phyloP scores from a whole-genome alignment of 2,797 vertebrate genomes.

The Florisuga fusca region DNA sequence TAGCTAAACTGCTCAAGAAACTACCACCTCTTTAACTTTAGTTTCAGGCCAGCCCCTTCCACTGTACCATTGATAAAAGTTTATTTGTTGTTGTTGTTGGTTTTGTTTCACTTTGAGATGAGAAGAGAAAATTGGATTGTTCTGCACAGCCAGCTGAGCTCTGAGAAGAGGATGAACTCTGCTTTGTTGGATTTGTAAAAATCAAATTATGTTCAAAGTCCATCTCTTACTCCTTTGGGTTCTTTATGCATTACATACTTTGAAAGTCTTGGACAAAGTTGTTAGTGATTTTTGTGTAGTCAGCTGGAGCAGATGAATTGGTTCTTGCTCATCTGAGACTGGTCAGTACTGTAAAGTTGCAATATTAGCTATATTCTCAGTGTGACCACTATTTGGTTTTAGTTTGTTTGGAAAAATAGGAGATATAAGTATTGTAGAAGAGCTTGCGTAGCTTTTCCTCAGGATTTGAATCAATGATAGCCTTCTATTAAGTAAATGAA shows the following conservation, averaged over 20 bases:
- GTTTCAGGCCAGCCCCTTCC: neutral
- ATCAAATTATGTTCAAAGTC: neutral
- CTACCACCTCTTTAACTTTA: neutral
- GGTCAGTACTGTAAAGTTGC: neutral
- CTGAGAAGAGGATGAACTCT: neutral
- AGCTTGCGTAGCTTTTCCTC: neutral
- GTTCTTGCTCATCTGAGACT: neutral
- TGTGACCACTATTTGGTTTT: neutral
- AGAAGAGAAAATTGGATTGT: neutral
- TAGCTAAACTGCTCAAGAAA: neutral
- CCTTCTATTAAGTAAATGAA: neutral
- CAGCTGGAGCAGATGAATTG: neutral
- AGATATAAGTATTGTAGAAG: neutral
- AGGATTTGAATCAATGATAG: neutral
- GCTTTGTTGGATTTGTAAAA: neutral
- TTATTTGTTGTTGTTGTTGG: neutral
- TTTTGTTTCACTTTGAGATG: neutral
- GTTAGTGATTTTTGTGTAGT: neutral
- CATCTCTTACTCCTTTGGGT: neutral
- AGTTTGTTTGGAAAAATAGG: neutral
- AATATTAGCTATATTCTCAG: neutral
- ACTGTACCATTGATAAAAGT: neutral
- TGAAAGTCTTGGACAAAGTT: neutral
- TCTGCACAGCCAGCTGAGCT: neutral
- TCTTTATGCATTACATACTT: neutral